These are phyloP conservation scores for Lepisosteus oculatus DNA, from an alignment of 2,113 vertebrate species.

Conservation along the genomic window DNA sequence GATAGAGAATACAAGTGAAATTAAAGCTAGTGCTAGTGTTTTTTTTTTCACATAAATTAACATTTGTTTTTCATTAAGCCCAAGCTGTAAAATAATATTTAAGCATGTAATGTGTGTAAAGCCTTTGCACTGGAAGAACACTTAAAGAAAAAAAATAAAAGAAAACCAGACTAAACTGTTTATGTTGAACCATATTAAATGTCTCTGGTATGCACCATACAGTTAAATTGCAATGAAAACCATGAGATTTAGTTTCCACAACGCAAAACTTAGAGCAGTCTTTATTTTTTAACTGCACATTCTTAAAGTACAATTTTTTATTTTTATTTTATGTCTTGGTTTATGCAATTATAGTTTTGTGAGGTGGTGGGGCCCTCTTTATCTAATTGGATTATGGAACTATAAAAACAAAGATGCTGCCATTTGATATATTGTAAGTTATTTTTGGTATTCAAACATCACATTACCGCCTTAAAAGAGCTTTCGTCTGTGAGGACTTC, in stretches of 20 bases:
- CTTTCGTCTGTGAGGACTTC: too few species aligned
- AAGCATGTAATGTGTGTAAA: neutral
- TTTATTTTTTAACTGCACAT: neutral
- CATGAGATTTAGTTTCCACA: constrained; percentile 2
- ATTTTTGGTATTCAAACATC: too few species aligned
- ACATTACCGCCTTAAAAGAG: too few species aligned
- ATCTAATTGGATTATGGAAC: too few species aligned
- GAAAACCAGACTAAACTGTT: constrained; percentile 7
- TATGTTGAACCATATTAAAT: constrained; percentile 3
- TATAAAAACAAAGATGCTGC: too few species aligned
- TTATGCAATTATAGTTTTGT: too few species aligned
- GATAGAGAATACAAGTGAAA: constrained; percentile 25
- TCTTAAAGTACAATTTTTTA: too few species aligned
- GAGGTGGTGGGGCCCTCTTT: too few species aligned
- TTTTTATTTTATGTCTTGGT: too few species aligned
- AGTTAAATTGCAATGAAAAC: constrained; percentile 1
- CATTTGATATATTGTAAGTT: too few species aligned
- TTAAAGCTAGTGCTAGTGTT: constrained; percentile 6
- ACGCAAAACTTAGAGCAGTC: neutral
- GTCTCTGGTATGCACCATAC: constrained; percentile 4
- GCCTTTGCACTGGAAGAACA: neutral
- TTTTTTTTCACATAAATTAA: neutral
- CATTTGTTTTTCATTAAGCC: constrained; percentile 11
- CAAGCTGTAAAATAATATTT: constrained; percentile 1
- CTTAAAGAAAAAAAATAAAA: neutral